Base-by-base conservation (phyloP, 2,797 vertebrate species). In the Choloepus didactylus region DNA sequence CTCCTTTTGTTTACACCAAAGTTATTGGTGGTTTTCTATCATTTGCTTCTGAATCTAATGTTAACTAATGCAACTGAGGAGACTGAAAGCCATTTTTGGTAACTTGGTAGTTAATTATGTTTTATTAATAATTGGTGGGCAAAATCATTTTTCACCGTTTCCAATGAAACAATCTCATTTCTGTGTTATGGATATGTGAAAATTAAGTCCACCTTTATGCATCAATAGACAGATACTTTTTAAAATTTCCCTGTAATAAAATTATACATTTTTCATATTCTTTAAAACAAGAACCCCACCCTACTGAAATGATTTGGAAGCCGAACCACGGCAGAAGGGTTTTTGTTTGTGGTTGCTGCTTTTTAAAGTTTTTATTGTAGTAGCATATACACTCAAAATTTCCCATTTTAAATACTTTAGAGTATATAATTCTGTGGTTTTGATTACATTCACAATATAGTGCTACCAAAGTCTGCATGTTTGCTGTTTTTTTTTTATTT, bases 281-380 rank as follows among this genome's bases (percentile, higher is more conserved):
- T 87, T 79, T 41, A 56, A 41, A 76, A 62, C 14, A 88, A 72
- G 88, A 84, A 49, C 8, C 6, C 25, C 66, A 35, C 6, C 21
- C 62, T 31, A n/a, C 62, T 70, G 18, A 90, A 81, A 82, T 73
- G 41, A 90, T 81, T 88, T 93, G 41, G 66, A 49, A 75, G 51
- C 23, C 64, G 25, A 73, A 59, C 25, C 16, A 3, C 27, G 21
- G 38, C 66, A 67, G n/a, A 54, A 35, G 21, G n/a, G 4, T 81
- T 86, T 64, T 49, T 18, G 54, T 49, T 16, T 46, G 44, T 51
- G 35, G 35, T 56, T 56, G 54, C 16, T 56, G 54, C 18, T 54
- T 16, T 56, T 56, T 56, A 56, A 56, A 3, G 6, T 56, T 56
- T 56, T 19, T 56, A 56, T 56, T 56, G 5, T 64, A 27, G 54